Percentiles rank a stretch among this genome's conserved stretches.
These are phyloP conservation scores for rat (Rattus norvegicus) DNA, from an alignment of 2,113 vertebrate genomes.

Conservation along the genomic window GRCr8 NC_086027.1:110439501-110440000, in stretches of 20 bases:
- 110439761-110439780: constrained; percentile 69
- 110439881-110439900: constrained; percentile 33
- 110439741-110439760: constrained; percentile 79
- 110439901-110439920: constrained; percentile 44
- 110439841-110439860: constrained; percentile 75
- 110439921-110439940: constrained; percentile 42
- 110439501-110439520: constrained; percentile 78
- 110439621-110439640: constrained; percentile 77
- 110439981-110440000: not conserved
- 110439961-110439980: not conserved
- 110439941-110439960: not conserved
- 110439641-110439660: constrained; percentile 73
- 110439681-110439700: constrained; percentile 79
- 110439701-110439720: constrained; percentile 76
- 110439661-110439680: constrained; percentile 80
- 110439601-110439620: constrained; percentile 78
- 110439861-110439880: constrained; percentile 58
- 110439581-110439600: constrained; percentile 81
- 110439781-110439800: constrained; percentile 76
- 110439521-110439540: constrained; percentile 82
- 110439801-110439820: constrained; percentile 80
- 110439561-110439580: constrained; percentile 74
- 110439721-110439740: constrained; percentile 83
- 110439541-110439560: constrained; percentile 79
- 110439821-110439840: constrained; percentile 79